A percentile compares a stretch with the other conserved stretches of the same genome.
phyloP scores from a whole-genome alignment of 2,797 vertebrate genomes.

The Takifugu ocellatus region DNA sequence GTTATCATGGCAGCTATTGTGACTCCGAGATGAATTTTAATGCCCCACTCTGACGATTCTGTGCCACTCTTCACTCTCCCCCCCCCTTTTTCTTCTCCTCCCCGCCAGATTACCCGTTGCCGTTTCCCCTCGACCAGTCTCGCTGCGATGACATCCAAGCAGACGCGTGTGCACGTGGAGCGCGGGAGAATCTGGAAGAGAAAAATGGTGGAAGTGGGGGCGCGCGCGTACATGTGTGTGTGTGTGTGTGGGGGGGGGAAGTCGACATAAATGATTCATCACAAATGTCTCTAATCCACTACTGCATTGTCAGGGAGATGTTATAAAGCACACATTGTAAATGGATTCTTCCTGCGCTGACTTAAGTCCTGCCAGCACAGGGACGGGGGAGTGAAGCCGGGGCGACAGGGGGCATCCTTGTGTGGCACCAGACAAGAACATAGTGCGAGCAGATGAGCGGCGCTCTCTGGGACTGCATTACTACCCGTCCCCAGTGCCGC shows the following conservation, averaged over 20 bases:
- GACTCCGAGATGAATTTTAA: constrained; percentile 94
- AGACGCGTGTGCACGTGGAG: constrained; percentile 82
- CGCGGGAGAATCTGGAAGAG: constrained; percentile 80
- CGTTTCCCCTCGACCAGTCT: constrained; percentile 42
- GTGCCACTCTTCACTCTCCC: constrained; percentile 75
- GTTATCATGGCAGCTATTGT: constrained; percentile 80
- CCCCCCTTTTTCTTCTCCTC: constrained; percentile 33
- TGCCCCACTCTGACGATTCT: constrained; percentile 85
- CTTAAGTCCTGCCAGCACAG: constrained; percentile 88
- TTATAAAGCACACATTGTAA: constrained; percentile 95
- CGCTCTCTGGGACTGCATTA: constrained; percentile 87
- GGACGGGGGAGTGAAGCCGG: constrained; percentile 46
- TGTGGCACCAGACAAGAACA: constrained; percentile 83
- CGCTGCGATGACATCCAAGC: constrained; percentile 85
- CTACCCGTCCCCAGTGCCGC: constrained; percentile 78
- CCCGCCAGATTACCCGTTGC: constrained; percentile 74
- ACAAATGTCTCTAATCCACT: constrained; percentile 98
- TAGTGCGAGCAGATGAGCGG: constrained; percentile 86
- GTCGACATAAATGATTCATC: constrained; percentile 99
- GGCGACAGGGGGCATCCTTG: constrained; percentile 60
- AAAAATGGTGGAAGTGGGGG: constrained; percentile 48
- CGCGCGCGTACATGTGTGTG: neutral
- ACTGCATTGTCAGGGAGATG: constrained; percentile 97
- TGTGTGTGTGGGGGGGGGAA: constrained; percentile 13
- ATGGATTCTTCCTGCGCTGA: constrained; percentile 94